These are phyloP conservation scores for Picathartes gymnocephalus DNA, from an alignment of 2,113 vertebrate genomes.

Conservation along the genomic window DNA sequence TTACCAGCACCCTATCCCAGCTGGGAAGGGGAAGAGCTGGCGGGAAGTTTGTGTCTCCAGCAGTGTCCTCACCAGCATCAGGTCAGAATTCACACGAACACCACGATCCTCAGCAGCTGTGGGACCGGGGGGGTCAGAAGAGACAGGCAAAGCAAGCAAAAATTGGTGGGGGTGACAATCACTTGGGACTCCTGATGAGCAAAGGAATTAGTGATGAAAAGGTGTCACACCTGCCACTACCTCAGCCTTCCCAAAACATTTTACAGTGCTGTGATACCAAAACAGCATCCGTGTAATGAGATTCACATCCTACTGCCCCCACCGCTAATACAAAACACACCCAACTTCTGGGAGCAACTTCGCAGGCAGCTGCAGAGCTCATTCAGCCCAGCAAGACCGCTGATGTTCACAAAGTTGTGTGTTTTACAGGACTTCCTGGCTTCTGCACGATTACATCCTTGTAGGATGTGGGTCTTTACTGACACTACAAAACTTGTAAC, in stretches of 20 bases:
- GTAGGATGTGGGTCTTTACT: constrained; percentile 18
- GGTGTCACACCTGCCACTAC: not conserved
- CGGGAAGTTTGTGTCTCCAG: not conserved
- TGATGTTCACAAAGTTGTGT: not conserved
- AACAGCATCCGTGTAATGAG: not conserved
- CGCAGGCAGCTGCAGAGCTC: not conserved
- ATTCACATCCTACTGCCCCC: not conserved
- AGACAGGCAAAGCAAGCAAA: not conserved
- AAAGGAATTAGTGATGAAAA: not conserved
- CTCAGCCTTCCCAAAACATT: not conserved
- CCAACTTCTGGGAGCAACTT: not conserved
- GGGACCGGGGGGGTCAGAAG: not conserved
- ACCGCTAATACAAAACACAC: not conserved
- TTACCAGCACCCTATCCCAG: not conserved
- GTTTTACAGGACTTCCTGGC: constrained; percentile 20
- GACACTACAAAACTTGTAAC: not conserved
- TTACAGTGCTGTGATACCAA: not conserved
- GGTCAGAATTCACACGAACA: not conserved
- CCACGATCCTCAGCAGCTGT: accelerated
- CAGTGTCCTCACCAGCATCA: not conserved
- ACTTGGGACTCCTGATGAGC: not conserved
- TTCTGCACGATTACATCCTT: not conserved
- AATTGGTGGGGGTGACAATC: not conserved
- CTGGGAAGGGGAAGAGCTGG: not conserved
- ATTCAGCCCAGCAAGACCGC: not conserved